phyloP scores from a whole-genome alignment of 1,140 invertebrate species.

The Zaprionus gabonicus region DNA sequence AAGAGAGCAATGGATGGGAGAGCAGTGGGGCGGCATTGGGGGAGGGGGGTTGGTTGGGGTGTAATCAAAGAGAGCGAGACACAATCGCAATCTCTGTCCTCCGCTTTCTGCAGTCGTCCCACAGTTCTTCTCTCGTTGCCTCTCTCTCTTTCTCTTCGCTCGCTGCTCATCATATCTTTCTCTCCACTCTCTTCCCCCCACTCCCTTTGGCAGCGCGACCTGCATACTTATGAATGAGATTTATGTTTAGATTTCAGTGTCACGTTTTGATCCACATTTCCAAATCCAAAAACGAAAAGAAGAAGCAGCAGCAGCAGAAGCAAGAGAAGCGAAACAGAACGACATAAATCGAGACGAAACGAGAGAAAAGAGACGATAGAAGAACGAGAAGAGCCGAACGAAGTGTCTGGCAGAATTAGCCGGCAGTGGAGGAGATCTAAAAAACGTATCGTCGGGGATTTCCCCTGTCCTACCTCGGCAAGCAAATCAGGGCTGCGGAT shows the following conservation, averaged over 20 bases:
- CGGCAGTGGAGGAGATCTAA: slow-evolving; percentile 15
- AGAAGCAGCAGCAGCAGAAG: background rate
- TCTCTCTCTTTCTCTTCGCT: background rate
- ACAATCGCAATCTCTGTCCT: slow-evolving; percentile 14
- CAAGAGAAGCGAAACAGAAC: slow-evolving; percentile 16
- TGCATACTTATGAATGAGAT: slow-evolving; percentile 79
- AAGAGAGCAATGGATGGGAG: background rate
- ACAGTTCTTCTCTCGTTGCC: background rate
- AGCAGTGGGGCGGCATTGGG: background rate
- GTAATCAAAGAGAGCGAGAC: background rate
- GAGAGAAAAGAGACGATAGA: background rate
- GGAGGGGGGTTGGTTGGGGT: too few species aligned
- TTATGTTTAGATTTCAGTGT: slow-evolving; percentile 79
- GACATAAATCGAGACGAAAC: slow-evolving; percentile 8
- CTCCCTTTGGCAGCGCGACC: slow-evolving; percentile 19
- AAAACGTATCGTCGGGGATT: slow-evolving; percentile 11
- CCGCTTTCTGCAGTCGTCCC: background rate
- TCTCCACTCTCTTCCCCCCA: background rate
- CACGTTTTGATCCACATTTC: slow-evolving; percentile 79
- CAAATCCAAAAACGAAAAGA: slow-evolving; percentile 30
- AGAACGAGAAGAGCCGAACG: background rate
- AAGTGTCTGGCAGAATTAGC: too few species aligned
- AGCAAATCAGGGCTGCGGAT: background rate
- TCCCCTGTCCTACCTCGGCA: background rate
- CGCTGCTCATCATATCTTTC: background rate